Percentiles rank a stretch among this genome's conserved stretches.
phyloP scores from a whole-genome alignment of 2,888 invertebrate species.

The Apamea sordens region DNA sequence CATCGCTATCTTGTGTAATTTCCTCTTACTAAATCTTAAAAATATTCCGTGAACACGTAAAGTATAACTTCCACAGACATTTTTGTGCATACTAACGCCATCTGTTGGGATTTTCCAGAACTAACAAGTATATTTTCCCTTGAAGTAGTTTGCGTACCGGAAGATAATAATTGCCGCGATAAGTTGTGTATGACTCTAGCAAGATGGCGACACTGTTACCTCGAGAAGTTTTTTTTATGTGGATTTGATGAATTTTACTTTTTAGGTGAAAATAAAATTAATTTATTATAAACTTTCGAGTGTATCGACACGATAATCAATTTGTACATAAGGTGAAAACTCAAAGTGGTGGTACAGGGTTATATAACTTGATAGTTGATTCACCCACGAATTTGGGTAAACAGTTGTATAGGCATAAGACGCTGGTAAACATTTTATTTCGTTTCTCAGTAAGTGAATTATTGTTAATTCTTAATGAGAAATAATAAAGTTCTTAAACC shows the following conservation, averaged over 20 bases:
- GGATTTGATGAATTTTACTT: background rate
- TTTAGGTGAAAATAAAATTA: slow-evolving; percentile 22
- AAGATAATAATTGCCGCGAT: slow-evolving; percentile 5
- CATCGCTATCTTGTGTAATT: slow-evolving; percentile 5
- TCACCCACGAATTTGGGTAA: slow-evolving; percentile 2
- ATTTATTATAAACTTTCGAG: slow-evolving; percentile 5
- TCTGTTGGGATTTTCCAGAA: slow-evolving; percentile 63
- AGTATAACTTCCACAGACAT: background rate
- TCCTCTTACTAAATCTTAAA: slow-evolving; percentile 14
- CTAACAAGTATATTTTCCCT: slow-evolving; percentile 26
- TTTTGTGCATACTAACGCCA: slow-evolving; percentile 47
- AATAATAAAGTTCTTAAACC: too few species aligned
- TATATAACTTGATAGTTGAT: background rate
- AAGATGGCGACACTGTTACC: slow-evolving; percentile 55
- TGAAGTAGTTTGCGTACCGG: background rate
- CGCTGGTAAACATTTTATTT: too few species aligned
- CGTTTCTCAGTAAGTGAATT: too few species aligned
- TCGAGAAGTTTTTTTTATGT: background rate
- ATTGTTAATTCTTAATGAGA: too few species aligned
- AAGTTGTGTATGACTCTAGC: background rate
- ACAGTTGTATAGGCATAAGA: background rate
- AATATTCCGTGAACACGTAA: too few species aligned
- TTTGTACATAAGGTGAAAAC: background rate
- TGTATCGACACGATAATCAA: background rate
- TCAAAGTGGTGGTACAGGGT: background rate